phyloP scores from a whole-genome alignment of 1,140 invertebrate genomes.

The Ptiloglossa arizonensis region DNA sequence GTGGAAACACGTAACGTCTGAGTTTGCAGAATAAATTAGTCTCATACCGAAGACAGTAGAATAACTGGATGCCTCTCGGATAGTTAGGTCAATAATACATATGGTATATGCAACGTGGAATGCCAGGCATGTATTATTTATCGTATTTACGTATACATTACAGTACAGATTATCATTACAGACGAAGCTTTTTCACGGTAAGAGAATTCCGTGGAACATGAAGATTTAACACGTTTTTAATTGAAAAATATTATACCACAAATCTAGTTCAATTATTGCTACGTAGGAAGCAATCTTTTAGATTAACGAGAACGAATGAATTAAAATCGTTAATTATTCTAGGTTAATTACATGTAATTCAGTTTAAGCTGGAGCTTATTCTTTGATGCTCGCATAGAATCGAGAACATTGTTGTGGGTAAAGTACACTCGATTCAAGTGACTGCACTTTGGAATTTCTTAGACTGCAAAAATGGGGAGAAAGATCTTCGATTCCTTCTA shows the following conservation, averaged over 20 bases:
- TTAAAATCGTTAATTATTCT: too few relatives aligned
- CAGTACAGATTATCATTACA: neutral
- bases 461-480: neutral
- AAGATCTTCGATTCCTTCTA: too few relatives aligned
- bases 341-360: too few relatives aligned
- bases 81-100: neutral
- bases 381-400: too few relatives aligned
- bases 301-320: too few relatives aligned
- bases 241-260: neutral
- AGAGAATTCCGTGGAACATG: neutral
- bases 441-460: neutral
- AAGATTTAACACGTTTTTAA: neutral
- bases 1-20: neutral
- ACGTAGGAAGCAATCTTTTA: too few relatives aligned
- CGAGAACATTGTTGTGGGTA: neutral
- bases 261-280: neutral
- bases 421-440: neutral
- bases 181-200: neutral
- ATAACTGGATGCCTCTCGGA: neutral
- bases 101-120: too few relatives aligned
- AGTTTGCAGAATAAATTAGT: slow-evolving; percentile 14
- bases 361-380: too few relatives aligned
- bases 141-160: neutral
- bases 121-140: neutral
- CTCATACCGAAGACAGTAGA: neutral